A percentile compares a stretch with the other conserved stretches of the same genome.
Evolutionary conservation across 2,888 invertebrate genomes (phyloP).

Genomic region (Scrobipalpa costella): DNA sequence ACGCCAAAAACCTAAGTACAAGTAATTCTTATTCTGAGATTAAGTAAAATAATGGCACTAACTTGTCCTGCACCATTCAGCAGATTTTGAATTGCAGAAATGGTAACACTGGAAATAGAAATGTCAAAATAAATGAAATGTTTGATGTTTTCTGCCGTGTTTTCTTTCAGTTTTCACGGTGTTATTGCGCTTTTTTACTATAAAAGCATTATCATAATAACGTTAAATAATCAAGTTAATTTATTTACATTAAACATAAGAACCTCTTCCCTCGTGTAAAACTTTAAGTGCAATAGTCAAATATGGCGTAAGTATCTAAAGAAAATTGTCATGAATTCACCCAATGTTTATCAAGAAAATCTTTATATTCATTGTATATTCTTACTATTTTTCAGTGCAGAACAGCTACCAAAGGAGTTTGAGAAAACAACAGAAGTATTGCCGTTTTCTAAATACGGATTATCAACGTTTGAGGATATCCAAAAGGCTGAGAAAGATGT

Average conservation of each 20-base stretch:
- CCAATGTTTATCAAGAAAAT: not conserved
- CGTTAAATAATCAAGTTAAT: not conserved
- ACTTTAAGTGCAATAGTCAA: not conserved
- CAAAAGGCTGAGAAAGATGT: conserved; percentile 60
- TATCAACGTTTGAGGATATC: conserved; percentile 69
- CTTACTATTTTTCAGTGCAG: conserved; percentile 51
- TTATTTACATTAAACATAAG: not conserved
- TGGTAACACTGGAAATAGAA: too few species aligned
- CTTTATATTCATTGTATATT: conserved; percentile 1
- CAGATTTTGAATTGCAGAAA: too few species aligned
- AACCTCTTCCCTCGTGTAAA: not conserved
- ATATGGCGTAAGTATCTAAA: not conserved
- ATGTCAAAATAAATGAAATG: too few species aligned
- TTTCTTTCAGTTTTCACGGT: not conserved
- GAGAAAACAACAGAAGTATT: conserved; percentile 65
- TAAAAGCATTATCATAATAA: not conserved
- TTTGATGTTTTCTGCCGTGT: too few species aligned
- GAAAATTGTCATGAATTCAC: not conserved
- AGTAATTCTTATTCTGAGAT: too few species aligned
- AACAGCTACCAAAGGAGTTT: conserved; percentile 65
- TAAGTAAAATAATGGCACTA: too few species aligned
- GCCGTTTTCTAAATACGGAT: conserved; percentile 68
- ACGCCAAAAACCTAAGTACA: too few species aligned
- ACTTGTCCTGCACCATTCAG: too few species aligned
- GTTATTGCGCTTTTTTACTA: not conserved